A percentile compares a stretch with the other conserved stretches of the same genome.
Conservation (phyloP, 2,113 vertebrate species). For the Carollia perspicillata region DNA sequence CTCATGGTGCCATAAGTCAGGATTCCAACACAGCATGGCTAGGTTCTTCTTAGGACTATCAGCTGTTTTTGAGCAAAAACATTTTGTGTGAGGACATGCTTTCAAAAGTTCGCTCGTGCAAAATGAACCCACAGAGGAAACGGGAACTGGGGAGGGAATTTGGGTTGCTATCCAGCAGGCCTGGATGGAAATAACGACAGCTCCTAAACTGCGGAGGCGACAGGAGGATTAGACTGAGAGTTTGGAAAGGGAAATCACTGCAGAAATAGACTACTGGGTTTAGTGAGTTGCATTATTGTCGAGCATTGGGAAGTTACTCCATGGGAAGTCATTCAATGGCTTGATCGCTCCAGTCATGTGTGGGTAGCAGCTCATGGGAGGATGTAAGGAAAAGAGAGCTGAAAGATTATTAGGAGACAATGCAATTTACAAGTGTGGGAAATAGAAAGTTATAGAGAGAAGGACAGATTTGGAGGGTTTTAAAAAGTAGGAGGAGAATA, state of each 20-base stretch:
- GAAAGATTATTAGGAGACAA: not conserved
- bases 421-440: conserved; percentile 30
- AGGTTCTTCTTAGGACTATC: not conserved
- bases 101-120: not conserved
- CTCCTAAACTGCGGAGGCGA: not conserved
- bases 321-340: not conserved
- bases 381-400: not conserved
- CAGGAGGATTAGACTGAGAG: not conserved
- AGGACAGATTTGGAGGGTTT: not conserved
- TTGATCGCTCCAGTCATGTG: not conserved
- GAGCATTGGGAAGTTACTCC: not conserved
- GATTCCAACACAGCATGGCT: not conserved
- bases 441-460: not conserved
- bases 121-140: not conserved
- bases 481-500: not conserved
- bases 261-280: not conserved
- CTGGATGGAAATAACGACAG: not conserved
- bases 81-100: not conserved
- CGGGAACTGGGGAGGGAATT: not conserved
- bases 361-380: not conserved
- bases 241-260: not conserved
- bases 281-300: not conserved
- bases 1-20: not conserved
- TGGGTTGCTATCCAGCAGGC: not conserved
- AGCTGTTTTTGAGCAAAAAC: not conserved